phyloP scores from a whole-genome alignment of 2,797 vertebrate species.

The Poeciliopsis gracilis region DNA sequence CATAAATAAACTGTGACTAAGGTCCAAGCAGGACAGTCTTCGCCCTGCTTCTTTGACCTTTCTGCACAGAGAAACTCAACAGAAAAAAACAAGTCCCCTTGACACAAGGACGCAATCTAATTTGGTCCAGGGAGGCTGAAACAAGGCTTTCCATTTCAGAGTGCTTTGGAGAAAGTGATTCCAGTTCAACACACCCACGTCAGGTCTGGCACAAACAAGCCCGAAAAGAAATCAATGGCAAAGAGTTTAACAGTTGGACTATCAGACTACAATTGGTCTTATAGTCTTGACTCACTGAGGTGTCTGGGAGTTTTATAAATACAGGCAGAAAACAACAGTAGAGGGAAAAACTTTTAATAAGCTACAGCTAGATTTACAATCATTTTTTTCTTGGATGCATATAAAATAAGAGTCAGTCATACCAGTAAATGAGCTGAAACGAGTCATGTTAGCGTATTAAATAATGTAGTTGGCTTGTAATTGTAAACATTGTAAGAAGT shows the following conservation, averaged over 20 bases:
- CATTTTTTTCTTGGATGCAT: not conserved
- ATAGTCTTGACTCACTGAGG: constrained; percentile 41
- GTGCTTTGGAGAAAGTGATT: constrained; percentile 59
- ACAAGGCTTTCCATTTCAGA: constrained; percentile 66
- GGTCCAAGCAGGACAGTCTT: constrained; percentile 54
- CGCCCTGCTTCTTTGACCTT: constrained; percentile 65
- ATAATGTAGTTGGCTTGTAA: not conserved
- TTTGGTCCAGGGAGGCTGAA: constrained; percentile 66
- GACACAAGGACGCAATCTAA: constrained; percentile 76
- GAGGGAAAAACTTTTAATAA: constrained; percentile 15
- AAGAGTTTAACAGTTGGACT: constrained; percentile 64
- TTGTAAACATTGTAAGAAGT: not conserved
- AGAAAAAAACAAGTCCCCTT: constrained; percentile 68
- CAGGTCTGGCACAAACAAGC: constrained; percentile 44
- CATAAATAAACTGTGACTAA: constrained; percentile 73
- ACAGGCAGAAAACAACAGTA: constrained; percentile 62
- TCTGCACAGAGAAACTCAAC: constrained; percentile 68
- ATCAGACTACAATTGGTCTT: constrained; percentile 68
- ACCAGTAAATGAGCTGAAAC: constrained; percentile 5
- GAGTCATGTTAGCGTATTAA: not conserved
- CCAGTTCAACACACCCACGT: constrained; percentile 57
- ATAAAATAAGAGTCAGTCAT: not conserved
- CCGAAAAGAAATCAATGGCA: constrained; percentile 70
- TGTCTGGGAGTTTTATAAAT: constrained; percentile 65
- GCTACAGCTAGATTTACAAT: not conserved